Conservation (phyloP, 2,113 vertebrate species). For the Neodontobutis hainanensis region DNA sequence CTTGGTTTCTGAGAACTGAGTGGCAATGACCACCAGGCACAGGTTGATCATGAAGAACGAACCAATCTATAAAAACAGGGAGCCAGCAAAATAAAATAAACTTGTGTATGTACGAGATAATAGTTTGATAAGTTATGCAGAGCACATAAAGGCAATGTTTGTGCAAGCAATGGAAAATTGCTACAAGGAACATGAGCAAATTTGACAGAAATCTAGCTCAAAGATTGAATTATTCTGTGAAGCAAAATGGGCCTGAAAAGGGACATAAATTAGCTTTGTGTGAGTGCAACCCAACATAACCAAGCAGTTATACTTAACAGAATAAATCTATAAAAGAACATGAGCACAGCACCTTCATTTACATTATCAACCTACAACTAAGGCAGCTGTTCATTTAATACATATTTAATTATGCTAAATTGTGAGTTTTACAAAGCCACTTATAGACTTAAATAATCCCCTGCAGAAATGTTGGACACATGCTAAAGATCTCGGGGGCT, state of each 20-base stretch:
- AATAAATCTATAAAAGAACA: neutral
- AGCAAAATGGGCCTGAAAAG: neutral
- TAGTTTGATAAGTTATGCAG: neutral
- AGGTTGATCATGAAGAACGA: constrained; percentile 94
- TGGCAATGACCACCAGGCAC: constrained; percentile 98
- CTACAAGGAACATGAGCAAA: constrained; percentile 10
- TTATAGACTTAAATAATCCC: constrained; percentile 26
- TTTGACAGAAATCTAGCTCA: constrained; percentile 1
- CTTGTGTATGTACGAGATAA: neutral
- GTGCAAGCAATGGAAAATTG: constrained; percentile 3
- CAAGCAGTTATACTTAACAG: neutral
- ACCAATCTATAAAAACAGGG: constrained; percentile 79
- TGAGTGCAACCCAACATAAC: neutral
- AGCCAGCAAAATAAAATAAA: neutral
- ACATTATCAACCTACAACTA: constrained; percentile 22
- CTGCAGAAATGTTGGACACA: constrained; percentile 52
- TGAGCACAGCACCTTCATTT: constrained; percentile 1
- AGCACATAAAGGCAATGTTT: neutral
- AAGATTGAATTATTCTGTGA: neutral
- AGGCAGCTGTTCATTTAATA: constrained; percentile 37
- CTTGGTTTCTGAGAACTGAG: constrained; percentile 98
- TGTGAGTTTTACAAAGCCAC: constrained; percentile 14
- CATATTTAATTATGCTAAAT: constrained; percentile 16
- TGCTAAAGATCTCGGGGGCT: constrained; percentile 54
- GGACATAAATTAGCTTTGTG: neutral